Base-by-base conservation (phyloP, 1,140 invertebrate species). In the Ptiloglossa arizonensis region DNA sequence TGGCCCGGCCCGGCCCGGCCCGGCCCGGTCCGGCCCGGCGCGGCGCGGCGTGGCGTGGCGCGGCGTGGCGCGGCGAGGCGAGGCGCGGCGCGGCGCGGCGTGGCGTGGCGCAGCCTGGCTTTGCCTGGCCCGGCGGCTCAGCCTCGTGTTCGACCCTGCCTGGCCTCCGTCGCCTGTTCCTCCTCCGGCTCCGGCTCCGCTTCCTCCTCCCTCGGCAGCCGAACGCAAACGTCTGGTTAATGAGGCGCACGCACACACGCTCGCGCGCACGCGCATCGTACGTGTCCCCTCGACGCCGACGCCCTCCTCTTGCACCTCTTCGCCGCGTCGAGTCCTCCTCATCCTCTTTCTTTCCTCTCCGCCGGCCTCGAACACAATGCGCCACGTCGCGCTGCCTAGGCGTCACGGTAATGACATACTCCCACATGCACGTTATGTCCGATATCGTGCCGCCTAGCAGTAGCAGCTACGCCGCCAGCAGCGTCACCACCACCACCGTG, bases 351-450 rank as follows among this genome's bases (percentile, higher is more conserved):
- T 81, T 81, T 80, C 69, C 82, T 80, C 83, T 71, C 66, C 54
- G 70, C 72, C 75, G 79, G 72, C 59, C 74, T 82, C 79, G 81
- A 87, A 86, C 83, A 89, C 89, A 90, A 90, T 89, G 86, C 87
- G 76, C 82, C 82, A 82, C 88, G 83, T 86, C 88, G 83, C 86
- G 77, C 89, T 84, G 87, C 87, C 89, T 89, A 89, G 87, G 88
- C 87, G 87, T 89, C 86, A 88, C 88, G 85, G 85, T 90, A 90
- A 90, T 90, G 88, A 90, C 87, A 88, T 88, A 90, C 89, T 89
- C 89, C 88, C 86, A 89, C 88, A 89, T 86, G 79, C 82, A 86
- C 84, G 74, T 66, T 80, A 73, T 67, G 69, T 78, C 74, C 71
- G 83, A 83, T 82, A 82, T 79, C 80, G 72, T 80, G 74, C 67